phyloP scores from a whole-genome alignment of 2,113 vertebrate species.

The Apeltes quadracus region DNA sequence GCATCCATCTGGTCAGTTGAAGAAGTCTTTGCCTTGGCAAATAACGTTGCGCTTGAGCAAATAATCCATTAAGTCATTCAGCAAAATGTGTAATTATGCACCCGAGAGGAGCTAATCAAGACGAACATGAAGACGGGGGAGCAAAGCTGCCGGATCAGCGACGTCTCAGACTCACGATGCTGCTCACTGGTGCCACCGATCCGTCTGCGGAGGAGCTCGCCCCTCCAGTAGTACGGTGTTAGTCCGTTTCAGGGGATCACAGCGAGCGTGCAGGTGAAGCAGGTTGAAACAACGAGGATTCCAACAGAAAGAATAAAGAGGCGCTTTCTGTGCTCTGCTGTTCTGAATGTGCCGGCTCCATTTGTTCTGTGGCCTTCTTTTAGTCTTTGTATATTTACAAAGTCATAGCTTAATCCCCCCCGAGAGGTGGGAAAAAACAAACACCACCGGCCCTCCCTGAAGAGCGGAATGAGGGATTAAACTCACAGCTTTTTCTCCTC shows the following conservation, averaged over 20 bases:
- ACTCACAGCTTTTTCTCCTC: slow-evolving; percentile 36
- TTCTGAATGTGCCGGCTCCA: slow-evolving; percentile 20
- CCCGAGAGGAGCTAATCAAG: not conserved
- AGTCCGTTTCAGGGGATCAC: too few species aligned
- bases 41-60: not conserved
- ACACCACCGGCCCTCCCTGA: slow-evolving; percentile 36
- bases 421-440: not conserved
- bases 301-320: not conserved
- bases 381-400: slow-evolving; percentile 54
- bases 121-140: not conserved
- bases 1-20: not conserved
- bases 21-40: not conserved
- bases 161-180: slow-evolving; percentile 8
- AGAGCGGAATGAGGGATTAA: slow-evolving; percentile 54
- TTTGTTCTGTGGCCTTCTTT: slow-evolving; percentile 41
- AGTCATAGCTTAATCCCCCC: slow-evolving; percentile 55
- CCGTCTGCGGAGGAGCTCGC: slow-evolving; percentile 40
- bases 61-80: not conserved
- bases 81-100: not conserved
- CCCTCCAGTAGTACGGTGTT: too few species aligned
- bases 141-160: slow-evolving; percentile 11
- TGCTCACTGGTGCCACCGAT: slow-evolving; percentile 23
- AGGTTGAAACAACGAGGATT: too few species aligned
- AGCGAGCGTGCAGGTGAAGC: too few species aligned
- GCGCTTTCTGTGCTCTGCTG: slow-evolving; percentile 4